Conservation (phyloP, 2,797 vertebrate species). For the Siniperca obscura region DNA sequence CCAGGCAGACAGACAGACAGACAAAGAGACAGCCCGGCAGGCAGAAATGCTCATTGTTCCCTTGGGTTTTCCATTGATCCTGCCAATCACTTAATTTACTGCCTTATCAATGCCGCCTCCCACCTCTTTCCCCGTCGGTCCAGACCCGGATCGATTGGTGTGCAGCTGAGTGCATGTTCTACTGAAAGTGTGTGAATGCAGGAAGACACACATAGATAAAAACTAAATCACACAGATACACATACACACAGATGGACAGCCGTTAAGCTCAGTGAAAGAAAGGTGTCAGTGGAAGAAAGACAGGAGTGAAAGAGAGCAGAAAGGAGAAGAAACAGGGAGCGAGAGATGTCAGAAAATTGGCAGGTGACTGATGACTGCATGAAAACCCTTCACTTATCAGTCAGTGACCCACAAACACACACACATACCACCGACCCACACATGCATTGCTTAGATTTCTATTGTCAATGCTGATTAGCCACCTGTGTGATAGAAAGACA, state of each 20-base stretch:
- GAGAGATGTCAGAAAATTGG: slow-evolving; percentile 50
- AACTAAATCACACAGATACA: not conserved
- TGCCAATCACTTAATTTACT: slow-evolving; percentile 79
- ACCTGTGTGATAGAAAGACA: slow-evolving; percentile 30
- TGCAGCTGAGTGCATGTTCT: slow-evolving; percentile 43
- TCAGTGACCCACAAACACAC: slow-evolving; percentile 53
- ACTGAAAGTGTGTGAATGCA: slow-evolving; percentile 31
- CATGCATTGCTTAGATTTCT: slow-evolving; percentile 33
- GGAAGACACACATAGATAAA: slow-evolving; percentile 25
- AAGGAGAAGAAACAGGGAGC: slow-evolving; percentile 26
- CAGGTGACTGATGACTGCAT: slow-evolving; percentile 53
- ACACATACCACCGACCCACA: slow-evolving; percentile 1
- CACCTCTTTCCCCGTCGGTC: slow-evolving; percentile 41
- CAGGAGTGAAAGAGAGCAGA: slow-evolving; percentile 41
- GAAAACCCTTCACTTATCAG: slow-evolving; percentile 57
- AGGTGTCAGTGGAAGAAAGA: slow-evolving; percentile 54
- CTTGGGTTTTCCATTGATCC: slow-evolving; percentile 68
- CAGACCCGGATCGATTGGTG: slow-evolving; percentile 41
- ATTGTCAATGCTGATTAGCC: slow-evolving; percentile 12
- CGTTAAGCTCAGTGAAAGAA: slow-evolving; percentile 53
- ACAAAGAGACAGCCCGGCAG: not conserved
- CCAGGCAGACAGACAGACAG: slow-evolving; percentile 1
- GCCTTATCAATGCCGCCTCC: slow-evolving; percentile 69
- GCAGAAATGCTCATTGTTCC: slow-evolving; percentile 69
- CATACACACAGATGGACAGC: slow-evolving; percentile 15